These are phyloP conservation scores for Bradypus variegatus DNA, from an alignment of 2,797 vertebrate species.

Conservation along the genomic window DNA sequence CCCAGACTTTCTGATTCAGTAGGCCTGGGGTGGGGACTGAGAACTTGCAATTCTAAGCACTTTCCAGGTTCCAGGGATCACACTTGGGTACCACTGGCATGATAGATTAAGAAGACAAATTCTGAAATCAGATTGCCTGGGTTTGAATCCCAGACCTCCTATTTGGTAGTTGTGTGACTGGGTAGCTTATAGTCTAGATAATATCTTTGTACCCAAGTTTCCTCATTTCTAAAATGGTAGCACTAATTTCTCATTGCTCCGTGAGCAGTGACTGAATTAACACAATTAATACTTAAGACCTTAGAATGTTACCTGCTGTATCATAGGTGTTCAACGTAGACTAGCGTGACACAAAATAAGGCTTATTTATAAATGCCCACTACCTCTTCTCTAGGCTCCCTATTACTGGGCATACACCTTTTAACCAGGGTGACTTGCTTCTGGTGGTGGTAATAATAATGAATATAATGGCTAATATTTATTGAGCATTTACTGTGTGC, in stretches of 20 bases:
- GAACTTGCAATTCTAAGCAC: not conserved
- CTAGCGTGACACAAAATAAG: too few relatives aligned
- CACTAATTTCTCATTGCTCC: not conserved
- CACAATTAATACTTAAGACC: not conserved
- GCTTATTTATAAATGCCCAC: not conserved
- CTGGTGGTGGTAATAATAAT: not conserved
- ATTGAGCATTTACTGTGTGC: not conserved
- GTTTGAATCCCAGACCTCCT: not conserved
- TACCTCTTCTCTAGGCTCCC: not conserved
- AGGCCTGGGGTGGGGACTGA: not conserved
- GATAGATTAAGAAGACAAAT: not conserved
- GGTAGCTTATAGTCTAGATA: not conserved
- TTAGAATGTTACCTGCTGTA: not conserved
- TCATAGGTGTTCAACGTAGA: not conserved
- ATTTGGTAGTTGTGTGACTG: not conserved
- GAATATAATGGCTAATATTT: not conserved
- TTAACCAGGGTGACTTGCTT: not conserved
- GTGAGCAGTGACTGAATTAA: not conserved
- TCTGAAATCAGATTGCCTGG: not conserved
- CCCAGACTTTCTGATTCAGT: not conserved
- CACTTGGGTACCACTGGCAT: not conserved
- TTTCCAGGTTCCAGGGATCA: not conserved
- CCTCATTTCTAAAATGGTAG: not conserved
- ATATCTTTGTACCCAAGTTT: not conserved
- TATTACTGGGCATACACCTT: not conserved